phyloP scores from a whole-genome alignment of 1,140 invertebrate genomes.

The Caenorhabditis remanei region DNA sequence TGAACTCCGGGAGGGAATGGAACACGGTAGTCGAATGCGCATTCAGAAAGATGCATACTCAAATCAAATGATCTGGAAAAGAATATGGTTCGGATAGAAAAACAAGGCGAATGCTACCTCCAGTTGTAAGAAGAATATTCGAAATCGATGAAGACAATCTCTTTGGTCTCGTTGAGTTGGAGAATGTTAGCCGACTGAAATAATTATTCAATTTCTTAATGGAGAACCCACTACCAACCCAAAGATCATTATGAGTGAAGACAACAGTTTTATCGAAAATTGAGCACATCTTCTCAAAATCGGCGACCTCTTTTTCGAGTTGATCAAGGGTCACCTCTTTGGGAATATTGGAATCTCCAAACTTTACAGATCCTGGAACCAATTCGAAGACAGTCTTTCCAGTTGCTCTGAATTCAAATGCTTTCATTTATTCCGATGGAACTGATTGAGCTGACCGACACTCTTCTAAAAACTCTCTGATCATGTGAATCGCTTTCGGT shows the following conservation, averaged over 20 bases:
- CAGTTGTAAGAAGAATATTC: conserved; percentile 30
- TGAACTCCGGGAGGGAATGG: neutral
- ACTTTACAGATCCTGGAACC: neutral
- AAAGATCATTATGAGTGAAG: neutral
- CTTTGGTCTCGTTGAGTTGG: conserved; percentile 13
- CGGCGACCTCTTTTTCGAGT: neutral
- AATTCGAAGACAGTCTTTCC: neutral
- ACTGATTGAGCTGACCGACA: neutral
- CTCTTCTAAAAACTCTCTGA: conserved; percentile 6
- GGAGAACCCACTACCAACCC: neutral
- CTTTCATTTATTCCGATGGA: neutral
- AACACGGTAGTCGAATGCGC: conserved; percentile 13
- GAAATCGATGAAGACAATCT: conserved; percentile 30
- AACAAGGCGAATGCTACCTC: neutral
- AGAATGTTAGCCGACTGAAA: conserved; percentile 11
- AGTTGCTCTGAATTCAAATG: neutral
- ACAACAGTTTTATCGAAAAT: conserved; percentile 12
- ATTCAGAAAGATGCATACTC: conserved; percentile 8
- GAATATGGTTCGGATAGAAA: neutral
- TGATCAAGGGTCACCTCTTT: neutral
- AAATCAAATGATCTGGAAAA: conserved; percentile 3
- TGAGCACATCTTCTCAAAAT: neutral
- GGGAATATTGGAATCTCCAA: neutral
- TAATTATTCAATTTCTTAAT: neutral
- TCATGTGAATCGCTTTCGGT: neutral